These are phyloP conservation scores for Drosophila nigrodunni DNA, from an alignment of 1,140 invertebrate genomes.

Conservation along the genomic window DNA sequence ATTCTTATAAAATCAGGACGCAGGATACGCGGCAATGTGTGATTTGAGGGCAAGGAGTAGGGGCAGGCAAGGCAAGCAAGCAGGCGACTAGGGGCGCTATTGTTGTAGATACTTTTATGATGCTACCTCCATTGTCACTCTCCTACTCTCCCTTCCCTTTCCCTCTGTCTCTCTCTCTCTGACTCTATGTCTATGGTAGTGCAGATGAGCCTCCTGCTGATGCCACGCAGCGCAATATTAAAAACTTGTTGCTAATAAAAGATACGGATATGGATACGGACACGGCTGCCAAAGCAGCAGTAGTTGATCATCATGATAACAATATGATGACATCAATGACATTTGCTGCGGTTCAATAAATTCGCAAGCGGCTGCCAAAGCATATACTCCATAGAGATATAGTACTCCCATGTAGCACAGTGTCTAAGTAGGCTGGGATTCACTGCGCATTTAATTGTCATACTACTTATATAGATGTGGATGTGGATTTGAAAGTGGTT, in stretches of 20 bases:
- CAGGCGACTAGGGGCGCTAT: slow-evolving; percentile 57
- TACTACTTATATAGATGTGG: background rate
- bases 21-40: slow-evolving; percentile 54
- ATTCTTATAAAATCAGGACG: slow-evolving; percentile 75
- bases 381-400: too few relatives aligned
- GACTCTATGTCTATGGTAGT: background rate
- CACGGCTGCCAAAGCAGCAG: slow-evolving; percentile 45
- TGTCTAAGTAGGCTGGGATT: slow-evolving; percentile 66
- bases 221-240: slow-evolving; percentile 64
- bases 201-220: slow-evolving; percentile 44
- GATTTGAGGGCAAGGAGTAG: slow-evolving; percentile 27
- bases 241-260: slow-evolving; percentile 83
- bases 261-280: slow-evolving; percentile 50
- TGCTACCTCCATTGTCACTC: slow-evolving; percentile 42
- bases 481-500: too few relatives aligned
- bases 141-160: background rate
- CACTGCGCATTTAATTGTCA: slow-evolving; percentile 77
- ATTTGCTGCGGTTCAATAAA: slow-evolving; percentile 83
- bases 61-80: background rate
- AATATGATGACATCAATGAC: slow-evolving; percentile 76
- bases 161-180: slow-evolving; percentile 21
- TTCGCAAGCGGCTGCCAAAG: slow-evolving; percentile 58
- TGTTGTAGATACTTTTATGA: slow-evolving; percentile 68
- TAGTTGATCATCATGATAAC: slow-evolving; percentile 41
- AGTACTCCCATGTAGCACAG: background rate